Evolutionary conservation across 2,797 vertebrate species (phyloP), one percentile per base, ranked within the genome.

Genomic region (Coranthus polyacanthus): DNA sequence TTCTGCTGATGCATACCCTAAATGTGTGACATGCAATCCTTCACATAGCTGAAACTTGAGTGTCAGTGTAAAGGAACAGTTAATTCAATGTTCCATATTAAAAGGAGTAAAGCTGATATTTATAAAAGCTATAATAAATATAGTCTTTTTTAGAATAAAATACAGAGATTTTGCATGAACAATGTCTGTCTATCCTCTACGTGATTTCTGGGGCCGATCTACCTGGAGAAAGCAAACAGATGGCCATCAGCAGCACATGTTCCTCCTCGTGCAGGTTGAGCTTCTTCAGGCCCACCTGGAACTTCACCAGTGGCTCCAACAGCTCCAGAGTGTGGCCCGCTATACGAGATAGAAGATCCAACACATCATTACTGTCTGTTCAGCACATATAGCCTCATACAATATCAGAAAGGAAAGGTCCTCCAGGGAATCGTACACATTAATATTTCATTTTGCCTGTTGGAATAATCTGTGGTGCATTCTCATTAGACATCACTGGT

Each of bases 211-310:
- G 13, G 18, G 36, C 22, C 36, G 45, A 20, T 50, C 12, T 15
- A 92, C 91, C 98, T 92, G 98, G 97, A 77, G 97, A 99, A 61
- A 99, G 92, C 75, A 99, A 91, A 87, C 98, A 99, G 94, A 99
- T 98, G 87, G 96, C 97, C 98, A 99, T 99, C 57, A 99, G 96
- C 73, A 99, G 92, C 59, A 99, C 97, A 0, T 99, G 98, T 56
- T 99, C 98, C 75, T 97, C 96, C 74, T 99, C 97, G 0, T 96
- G 95, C 22, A 99, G 92, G 83, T 94, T 94, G 73, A 99, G 93
- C 87, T 98, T 99, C 93, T 99, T 99, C 80, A 99, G 74, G n/a
- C 96, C 94, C 34, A 98, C 90, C 91, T 99, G 98, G 93, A 99
- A 99, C 83, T 98, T 99, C 72, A 99, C 91, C 38, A 99, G 94